These are phyloP conservation scores for Carassius carassius DNA, from an alignment of 2,113 vertebrate species.

Conservation along the genomic window DNA sequence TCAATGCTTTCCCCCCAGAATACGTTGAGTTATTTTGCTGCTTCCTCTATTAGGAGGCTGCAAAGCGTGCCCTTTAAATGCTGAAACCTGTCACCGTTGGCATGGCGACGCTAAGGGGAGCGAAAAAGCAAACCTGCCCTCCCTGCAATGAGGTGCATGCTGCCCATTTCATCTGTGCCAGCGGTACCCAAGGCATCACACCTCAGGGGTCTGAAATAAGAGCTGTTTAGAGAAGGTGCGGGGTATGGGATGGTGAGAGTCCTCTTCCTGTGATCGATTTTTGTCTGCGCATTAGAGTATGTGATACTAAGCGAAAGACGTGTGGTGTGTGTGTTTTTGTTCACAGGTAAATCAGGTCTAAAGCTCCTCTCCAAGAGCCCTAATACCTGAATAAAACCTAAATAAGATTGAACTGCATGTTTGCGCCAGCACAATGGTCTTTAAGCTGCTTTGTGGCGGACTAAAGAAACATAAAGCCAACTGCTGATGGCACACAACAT, in stretches of 20 bases:
- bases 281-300: not conserved
- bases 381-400: slow-evolving; percentile 16
- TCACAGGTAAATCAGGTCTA: slow-evolving; percentile 9
- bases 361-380: slow-evolving; percentile 1
- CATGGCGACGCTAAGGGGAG: slow-evolving; percentile 68
- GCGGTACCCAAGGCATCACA: slow-evolving; percentile 37
- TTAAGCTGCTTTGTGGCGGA: slow-evolving; percentile 37
- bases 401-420: slow-evolving; percentile 36
- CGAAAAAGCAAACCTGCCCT: slow-evolving; percentile 28
- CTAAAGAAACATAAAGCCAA: slow-evolving; percentile 36
- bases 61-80: slow-evolving; percentile 71
- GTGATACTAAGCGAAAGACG: slow-evolving; percentile 22
- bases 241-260: not conserved
- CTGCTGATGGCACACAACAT: slow-evolving; percentile 22
- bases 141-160: slow-evolving; percentile 38
- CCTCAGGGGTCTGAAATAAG: slow-evolving; percentile 33
- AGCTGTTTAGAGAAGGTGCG: not conserved
- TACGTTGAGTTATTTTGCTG: slow-evolving; percentile 1
- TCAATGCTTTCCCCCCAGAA: not conserved
- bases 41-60: slow-evolving; percentile 64
- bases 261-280: slow-evolving; percentile 6
- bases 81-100: slow-evolving; percentile 75
- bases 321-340: not conserved
- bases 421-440: slow-evolving; percentile 6
- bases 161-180: slow-evolving; percentile 52